phyloP scores from a whole-genome alignment of 1,140 invertebrate genomes.

The Caligus rogercresseyi region DNA sequence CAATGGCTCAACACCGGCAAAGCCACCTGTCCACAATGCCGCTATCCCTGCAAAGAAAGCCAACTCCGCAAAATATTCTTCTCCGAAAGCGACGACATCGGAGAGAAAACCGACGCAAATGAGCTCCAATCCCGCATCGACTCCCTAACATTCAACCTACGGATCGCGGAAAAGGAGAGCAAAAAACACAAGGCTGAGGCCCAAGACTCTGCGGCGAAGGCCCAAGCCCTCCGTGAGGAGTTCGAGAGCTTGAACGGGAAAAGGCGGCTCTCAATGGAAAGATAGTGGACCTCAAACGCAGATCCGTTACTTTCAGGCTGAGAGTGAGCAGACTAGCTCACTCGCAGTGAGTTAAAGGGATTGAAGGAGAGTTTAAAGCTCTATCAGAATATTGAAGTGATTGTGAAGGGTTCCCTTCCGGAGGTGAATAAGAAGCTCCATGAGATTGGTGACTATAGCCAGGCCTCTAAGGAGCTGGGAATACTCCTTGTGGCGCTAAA shows the following conservation, averaged over 20 bases:
- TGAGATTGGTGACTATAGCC: neutral
- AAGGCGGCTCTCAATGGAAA: neutral
- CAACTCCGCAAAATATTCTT: conserved; percentile 6
- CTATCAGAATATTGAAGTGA: conserved; percentile 8
- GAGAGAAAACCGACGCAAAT: neutral
- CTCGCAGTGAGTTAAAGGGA: neutral
- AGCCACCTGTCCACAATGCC: conserved; percentile 17
- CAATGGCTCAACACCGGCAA: conserved; percentile 17
- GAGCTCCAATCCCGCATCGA: conserved; percentile 1
- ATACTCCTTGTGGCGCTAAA: conserved; percentile 10
- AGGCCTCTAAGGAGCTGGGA: conserved; percentile 1
- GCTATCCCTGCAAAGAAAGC: neutral
- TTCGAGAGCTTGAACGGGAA: conserved; percentile 2
- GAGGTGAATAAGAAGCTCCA: conserved; percentile 8
- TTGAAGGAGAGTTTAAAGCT: conserved; percentile 2
- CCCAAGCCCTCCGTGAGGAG: neutral
- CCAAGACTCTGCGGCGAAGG: neutral
- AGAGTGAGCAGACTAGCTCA: neutral
- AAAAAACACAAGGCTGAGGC: neutral
- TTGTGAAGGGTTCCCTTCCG: neutral
- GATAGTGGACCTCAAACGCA: neutral
- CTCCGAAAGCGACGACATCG: neutral
- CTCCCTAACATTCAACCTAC: conserved; percentile 7
- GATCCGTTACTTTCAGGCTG: neutral
- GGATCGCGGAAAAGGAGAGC: neutral